These are phyloP conservation scores for Sarcoramphus papa DNA, from an alignment of 2,797 vertebrate species.

Conservation along the genomic window DNA sequence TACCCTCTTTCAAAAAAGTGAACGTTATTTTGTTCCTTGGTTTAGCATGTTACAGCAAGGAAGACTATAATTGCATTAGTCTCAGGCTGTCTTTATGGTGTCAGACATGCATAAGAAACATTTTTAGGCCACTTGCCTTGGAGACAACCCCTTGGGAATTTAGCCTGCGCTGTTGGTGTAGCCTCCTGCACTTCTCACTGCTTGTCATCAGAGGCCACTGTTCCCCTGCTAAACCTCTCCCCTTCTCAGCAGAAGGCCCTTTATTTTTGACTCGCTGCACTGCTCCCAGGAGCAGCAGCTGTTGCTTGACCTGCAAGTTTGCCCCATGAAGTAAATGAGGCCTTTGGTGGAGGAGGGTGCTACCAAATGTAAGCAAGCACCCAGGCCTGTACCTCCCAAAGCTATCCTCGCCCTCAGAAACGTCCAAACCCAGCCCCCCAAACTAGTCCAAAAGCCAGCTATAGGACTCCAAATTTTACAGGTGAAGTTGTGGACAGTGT, in stretches of 20 bases:
- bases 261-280: neutral
- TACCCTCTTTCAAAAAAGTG: neutral
- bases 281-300: neutral
- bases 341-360: neutral
- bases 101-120: neutral
- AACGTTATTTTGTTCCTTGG: neutral
- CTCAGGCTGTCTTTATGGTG: neutral
- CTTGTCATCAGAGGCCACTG: conserved; percentile 59
- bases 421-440: neutral
- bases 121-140: neutral
- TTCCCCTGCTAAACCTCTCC: neutral
- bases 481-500: neutral
- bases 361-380: neutral
- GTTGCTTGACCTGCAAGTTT: neutral
- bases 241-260: neutral
- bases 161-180: accelerated
- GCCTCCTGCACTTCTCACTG: conserved; percentile 22
- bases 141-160: neutral
- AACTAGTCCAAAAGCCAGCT: neutral
- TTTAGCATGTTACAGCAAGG: neutral
- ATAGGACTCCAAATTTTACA: neutral
- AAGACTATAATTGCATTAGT: neutral
- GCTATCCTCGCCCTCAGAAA: neutral
- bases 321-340: neutral
- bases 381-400: neutral